A percentile compares a stretch with the other conserved stretches of the same genome.
Conservation (phyloP, 2,888 invertebrate species). For the Drosophila prolongata region DNA sequence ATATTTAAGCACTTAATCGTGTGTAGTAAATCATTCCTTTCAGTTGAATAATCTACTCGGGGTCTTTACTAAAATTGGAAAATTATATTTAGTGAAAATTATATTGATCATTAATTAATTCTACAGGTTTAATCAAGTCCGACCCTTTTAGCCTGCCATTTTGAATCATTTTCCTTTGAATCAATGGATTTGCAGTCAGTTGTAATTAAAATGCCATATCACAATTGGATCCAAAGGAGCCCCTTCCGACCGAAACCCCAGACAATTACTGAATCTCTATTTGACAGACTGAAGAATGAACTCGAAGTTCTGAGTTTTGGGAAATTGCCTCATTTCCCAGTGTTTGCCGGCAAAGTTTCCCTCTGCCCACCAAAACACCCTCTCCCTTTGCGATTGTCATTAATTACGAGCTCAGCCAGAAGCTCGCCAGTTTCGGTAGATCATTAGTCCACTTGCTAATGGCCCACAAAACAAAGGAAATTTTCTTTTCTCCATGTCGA, state of each 20-base stretch:
- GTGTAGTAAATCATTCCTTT: no score
- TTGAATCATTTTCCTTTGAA: background rate
- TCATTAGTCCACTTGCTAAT: conserved; percentile 63
- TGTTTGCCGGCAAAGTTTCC: conserved; percentile 29
- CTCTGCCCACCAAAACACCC: no score
- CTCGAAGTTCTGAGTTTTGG: conserved; percentile 34
- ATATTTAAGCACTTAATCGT: no score
- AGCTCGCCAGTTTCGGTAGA: conserved; percentile 50
- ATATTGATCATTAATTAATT: no score
- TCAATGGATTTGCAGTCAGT: background rate
- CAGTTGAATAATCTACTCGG: no score
- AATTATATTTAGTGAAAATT: no score
- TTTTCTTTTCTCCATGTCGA: conserved; percentile 33
- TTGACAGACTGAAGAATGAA: conserved; percentile 40
- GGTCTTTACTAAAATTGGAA: no score
- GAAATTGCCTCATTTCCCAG: conserved; percentile 44
- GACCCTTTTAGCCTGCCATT: background rate
- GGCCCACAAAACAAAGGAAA: conserved; percentile 36
- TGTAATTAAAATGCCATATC: conserved; percentile 27
- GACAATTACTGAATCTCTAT: conserved; percentile 38
- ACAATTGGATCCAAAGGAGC: conserved; percentile 11
- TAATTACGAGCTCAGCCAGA: conserved; percentile 34
- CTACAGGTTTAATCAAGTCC: no score
- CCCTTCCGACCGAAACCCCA: background rate
- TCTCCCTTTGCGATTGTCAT: conserved; percentile 20